Base-by-base conservation (phyloP, 2,113 vertebrate species). In the Dipodomys stephensi region DNA sequence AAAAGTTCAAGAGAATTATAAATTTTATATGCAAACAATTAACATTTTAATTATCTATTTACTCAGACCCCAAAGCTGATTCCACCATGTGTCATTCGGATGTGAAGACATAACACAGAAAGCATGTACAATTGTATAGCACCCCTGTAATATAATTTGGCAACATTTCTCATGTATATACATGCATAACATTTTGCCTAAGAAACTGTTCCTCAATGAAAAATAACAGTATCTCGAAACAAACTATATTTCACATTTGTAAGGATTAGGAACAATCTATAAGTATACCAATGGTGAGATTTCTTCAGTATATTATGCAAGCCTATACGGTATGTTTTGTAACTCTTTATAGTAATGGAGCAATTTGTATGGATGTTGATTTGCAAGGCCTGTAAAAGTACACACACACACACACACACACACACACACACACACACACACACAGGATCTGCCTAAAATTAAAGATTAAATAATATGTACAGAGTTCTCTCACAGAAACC, bases 321-420 rank as follows among this genome's bases (percentile, higher is more conserved):
- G 79, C 6, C 81, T 7, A 85, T 32, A 20, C 74, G 28, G 77
- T 76, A 27, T 8, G 73, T 30, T 84, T 91, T 86, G 20, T 23
- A 81, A 28, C 7, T 90, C 30, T 91, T 92, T 72, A 69, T 83
- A 90, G 68, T 83, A 87, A 80, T 35, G 27, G 7, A 27, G 4
- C 6, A n/a, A 4, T 76, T 74, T 78, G 44, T 22, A 80, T 76
- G 12, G 16, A 79, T 18, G 15, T 32, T 2, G 4, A 53, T 79
- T 88, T 90, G 18, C 74, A 94, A 79, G 9, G 7, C 67, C 78
- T n/a, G 77, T 96, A 11, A 85, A 82, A 73, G 35, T 23, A 25
- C 12, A 49, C 12, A 62, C 20, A 62, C 15, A 62, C 16, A 62
- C 19, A 62, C 19, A 62, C 60, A 62, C 4, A 62, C 4, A 62